These are phyloP conservation scores for Chelonoidis abingdonii DNA, from an alignment of 2,113 vertebrate species.

Conservation along the genomic window DNA sequence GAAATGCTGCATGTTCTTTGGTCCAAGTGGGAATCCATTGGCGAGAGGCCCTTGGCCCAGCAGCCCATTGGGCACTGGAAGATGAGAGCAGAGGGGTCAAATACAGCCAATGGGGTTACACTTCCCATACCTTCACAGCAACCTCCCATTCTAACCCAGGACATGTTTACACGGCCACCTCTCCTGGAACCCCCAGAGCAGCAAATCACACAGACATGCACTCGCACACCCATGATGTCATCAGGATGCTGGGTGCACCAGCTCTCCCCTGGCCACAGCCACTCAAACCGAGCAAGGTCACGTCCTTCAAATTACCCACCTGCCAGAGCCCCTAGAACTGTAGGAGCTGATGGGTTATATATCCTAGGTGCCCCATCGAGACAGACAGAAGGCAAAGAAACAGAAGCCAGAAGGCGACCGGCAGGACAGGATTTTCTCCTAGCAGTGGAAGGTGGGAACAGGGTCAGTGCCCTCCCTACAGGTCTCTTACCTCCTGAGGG, in stretches of 20 bases:
- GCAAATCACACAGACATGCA: background rate
- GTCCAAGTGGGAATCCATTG: conserved; percentile 88
- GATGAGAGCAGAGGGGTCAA: background rate
- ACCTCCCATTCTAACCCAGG: background rate
- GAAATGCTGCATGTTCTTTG: conserved; percentile 87
- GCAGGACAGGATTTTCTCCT: background rate
- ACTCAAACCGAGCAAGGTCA: background rate
- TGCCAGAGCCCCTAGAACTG: background rate
- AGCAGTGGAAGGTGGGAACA: background rate
- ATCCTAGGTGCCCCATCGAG: background rate
- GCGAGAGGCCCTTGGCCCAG: conserved; percentile 86
- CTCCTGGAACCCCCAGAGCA: background rate
- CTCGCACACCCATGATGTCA: background rate
- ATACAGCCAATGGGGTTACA: background rate
- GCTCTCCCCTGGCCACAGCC: background rate
- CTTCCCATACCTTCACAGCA: background rate
- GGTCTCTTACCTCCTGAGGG: conserved; percentile 33
- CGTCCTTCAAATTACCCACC: background rate
- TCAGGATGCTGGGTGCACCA: background rate
- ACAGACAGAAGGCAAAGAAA: background rate
- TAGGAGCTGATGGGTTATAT: background rate
- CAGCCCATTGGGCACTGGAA: conserved; percentile 82
- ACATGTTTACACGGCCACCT: too few relatives aligned
- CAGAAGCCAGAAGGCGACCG: background rate
- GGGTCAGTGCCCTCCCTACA: too few relatives aligned